Evolutionary conservation across 1,140 invertebrate species (phyloP), one percentile per base, ranked within the genome.

Genomic region (Neotoxoptera formosana): DNA sequence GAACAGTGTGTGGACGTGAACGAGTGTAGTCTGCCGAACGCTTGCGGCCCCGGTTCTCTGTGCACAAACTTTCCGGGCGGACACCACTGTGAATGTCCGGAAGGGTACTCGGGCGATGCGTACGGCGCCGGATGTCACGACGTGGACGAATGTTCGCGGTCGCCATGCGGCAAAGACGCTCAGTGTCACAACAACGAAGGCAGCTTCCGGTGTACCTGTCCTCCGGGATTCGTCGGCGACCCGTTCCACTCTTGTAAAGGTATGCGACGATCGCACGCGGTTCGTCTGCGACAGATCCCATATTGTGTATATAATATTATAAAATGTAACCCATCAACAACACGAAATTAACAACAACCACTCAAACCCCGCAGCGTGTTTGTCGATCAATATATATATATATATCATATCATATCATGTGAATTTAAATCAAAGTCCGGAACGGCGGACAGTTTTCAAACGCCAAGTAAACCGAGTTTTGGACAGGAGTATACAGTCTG

Each of bases 51-150:
- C 76, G 97, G 96, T 94, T 98, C 98, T 25, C 95, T 97, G 91
- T 98, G 98, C 95, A 96, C 96, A 23, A 98, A 98, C 95, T 95
- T 97, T 34, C 96, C 96, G 45, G 98, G 98, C 93, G 96, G 96
- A 76, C 96, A 97, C 95, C 96, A 96, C 94, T 99, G 98, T 96
- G 96, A 97, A 94, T 99, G 98, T 95, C 97, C 97, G 51, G 95
- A 96, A 81, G 98, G 98, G 88, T 97, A 96, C 95, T 96, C 97
- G 47, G 98, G 98, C 45, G 97, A 98, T 94, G 96, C 97, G 53
- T 95, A 95, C 88, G 94, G 94, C 21, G 95, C 95, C n/a, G 97
- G 97, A 91, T 98, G 97, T 94, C 94, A 94, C 34, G 97, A 98
- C 94, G 94, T 96, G 30, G 96, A 98, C 95, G 97, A 98, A 95